phyloP scores from a whole-genome alignment of 2,113 vertebrate genomes.

The Engraulis encrasicolus region DNA sequence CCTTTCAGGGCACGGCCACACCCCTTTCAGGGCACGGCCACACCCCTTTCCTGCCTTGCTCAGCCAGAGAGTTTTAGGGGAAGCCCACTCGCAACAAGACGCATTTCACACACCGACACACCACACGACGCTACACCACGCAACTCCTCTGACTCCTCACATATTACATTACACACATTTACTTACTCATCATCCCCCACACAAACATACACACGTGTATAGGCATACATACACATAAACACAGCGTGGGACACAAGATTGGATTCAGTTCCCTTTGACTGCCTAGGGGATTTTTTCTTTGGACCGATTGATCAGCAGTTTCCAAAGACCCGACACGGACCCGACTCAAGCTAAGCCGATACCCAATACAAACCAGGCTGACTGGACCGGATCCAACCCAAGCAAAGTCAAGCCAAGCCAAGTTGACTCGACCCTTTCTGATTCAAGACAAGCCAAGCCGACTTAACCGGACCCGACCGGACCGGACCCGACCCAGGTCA shows the following conservation, averaged over 20 bases:
- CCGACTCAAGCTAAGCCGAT: no score
- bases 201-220: background rate
- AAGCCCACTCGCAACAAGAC: constrained; percentile 42
- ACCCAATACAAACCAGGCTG: no score
- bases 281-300: background rate
- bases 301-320: background rate
- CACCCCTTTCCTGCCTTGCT: constrained; percentile 51
- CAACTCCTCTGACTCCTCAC: background rate
- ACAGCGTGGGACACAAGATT: background rate
- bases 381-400: no score
- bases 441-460: no score
- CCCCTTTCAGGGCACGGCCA: constrained; percentile 56
- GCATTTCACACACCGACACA: constrained; percentile 21
- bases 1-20: constrained; percentile 52
- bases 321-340: no score
- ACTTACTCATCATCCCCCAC: background rate
- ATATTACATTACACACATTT: no score
- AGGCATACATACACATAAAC: background rate
- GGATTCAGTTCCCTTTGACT: background rate
- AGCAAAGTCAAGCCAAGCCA: no score
- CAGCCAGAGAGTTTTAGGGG: constrained; percentile 35
- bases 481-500: background rate
- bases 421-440: no score
- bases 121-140: no score
- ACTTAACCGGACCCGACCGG: background rate